Evolutionary conservation across 2,888 invertebrate species (phyloP).

Genomic region (Torymus tubicola): DNA sequence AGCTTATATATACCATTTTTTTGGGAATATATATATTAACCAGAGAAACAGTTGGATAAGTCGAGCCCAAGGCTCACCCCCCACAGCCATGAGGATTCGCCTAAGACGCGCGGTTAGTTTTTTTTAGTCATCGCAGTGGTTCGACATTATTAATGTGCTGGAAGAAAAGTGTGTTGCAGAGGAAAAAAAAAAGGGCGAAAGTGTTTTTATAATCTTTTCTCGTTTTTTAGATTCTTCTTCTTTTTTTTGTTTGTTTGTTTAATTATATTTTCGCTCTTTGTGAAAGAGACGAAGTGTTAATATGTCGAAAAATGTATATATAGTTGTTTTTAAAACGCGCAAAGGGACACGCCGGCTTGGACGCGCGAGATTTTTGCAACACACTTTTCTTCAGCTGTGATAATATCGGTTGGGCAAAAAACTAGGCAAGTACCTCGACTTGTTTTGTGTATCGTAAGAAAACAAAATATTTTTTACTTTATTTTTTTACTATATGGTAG

Average conservation of each 20-base stretch:
- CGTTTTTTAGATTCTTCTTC: not conserved
- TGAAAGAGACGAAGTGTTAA: no score
- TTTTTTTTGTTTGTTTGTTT: no score
- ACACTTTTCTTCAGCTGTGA: conserved; percentile 16
- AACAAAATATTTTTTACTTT: no score
- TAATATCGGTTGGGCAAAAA: not conserved
- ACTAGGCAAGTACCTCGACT: no score
- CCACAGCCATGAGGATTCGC: conserved; percentile 73
- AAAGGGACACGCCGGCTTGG: no score
- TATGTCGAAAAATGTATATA: no score
- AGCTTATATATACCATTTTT: conserved; percentile 48
- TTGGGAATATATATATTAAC: no score
- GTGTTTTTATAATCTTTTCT: not conserved
- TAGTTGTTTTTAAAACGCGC: no score
- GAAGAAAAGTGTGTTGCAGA: conserved; percentile 38
- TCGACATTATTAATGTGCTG: not conserved
- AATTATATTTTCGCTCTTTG: no score
- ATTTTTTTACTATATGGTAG: no score
- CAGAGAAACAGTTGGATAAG: no score
- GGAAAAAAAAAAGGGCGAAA: not conserved
- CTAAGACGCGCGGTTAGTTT: conserved; percentile 75
- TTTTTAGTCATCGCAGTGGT: not conserved
- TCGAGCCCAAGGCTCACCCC: conserved; percentile 54
- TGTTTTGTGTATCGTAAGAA: no score
- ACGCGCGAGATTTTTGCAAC: conserved; percentile 28